Base-by-base conservation (phyloP, 1,140 invertebrate species). In the Drosophila novamexicana region DNA sequence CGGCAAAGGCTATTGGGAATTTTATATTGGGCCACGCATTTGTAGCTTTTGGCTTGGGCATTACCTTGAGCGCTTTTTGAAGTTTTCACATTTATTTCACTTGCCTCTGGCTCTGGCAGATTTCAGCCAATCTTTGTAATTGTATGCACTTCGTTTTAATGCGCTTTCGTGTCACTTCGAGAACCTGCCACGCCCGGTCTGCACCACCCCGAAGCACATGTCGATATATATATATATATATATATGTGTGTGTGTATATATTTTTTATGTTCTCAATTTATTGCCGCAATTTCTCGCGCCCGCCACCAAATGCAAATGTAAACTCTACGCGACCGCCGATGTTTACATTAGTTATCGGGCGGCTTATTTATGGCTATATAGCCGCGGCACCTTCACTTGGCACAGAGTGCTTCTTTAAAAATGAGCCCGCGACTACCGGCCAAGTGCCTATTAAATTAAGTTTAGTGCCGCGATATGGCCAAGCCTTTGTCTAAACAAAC, bases 261-360 rank as follows among this genome's bases (percentile, higher is more conserved):
- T 89, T 89, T 90, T 89, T 90, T 90, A 90, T 78, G 67, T 65
- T 54, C 58, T 62, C 65, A 90, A 89, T 89, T 88, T 88, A 88
- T 88, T 80, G 84, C 70, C 77, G 84, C 84, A 88, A 88, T 88
- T 88, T 88, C 80, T 88, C 73, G 69, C 84, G 64, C 84, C 34
- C 52, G 52, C 52, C 10, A 29, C 73, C 71, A 89, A 90, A 88
- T 88, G 84, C 85, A 88, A 89, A 89, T 89, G 84, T 77, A 80
- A 63, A 65, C 57, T 76, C 65, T 81, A 81, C 74, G 78, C 82
- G 70, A 77, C 74, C 69, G 52, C 56, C 71, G 65, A 68, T 89
- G 85, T 85, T 89, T 90, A 89, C 84, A 85, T 89, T 89, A 90
- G 84, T 89, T 90, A 89, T 89, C 88, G 83, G 75, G 70, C 9